Conservation (phyloP, 2,797 vertebrate genomes). For the Pristis pectinata region DNA sequence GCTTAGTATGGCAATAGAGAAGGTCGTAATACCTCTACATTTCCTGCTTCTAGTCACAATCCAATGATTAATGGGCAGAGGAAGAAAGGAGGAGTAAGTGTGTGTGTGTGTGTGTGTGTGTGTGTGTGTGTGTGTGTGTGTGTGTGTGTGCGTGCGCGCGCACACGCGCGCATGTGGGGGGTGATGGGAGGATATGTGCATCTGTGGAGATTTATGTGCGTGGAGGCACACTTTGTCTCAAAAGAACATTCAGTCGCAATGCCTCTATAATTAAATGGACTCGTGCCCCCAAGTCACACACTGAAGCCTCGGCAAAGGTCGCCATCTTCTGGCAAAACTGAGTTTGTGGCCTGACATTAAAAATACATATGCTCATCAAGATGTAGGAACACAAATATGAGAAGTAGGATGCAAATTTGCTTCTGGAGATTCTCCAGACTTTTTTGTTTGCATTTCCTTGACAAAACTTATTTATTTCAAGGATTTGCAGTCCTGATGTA, state of each 20-base stretch:
- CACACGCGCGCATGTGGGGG: too few species aligned
- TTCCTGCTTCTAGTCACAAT: background rate
- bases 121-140: too few species aligned
- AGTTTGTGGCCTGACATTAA: background rate
- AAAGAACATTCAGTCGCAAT: background rate
- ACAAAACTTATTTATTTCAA: background rate
- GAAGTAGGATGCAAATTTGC: background rate
- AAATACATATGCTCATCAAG: background rate
- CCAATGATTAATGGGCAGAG: background rate
- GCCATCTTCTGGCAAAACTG: background rate
- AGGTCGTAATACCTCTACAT: background rate
- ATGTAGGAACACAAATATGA: background rate
- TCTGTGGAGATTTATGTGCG: too few species aligned
- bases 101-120: too few species aligned
- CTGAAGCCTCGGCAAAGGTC: background rate
- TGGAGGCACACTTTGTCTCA: background rate
- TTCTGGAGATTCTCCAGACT: too few species aligned
- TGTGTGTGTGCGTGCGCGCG: too few species aligned
- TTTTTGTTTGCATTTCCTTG: background rate
- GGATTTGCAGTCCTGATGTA: background rate
- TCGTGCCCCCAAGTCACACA: background rate
- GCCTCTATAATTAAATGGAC: background rate
- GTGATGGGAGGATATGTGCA: too few species aligned
- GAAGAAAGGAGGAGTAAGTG: too few species aligned
- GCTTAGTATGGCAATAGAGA: background rate